A percentile compares a stretch with the other conserved stretches of the same genome.
phyloP scores from a whole-genome alignment of 2,113 vertebrate species.

The Pogonocichla stellata region DNA sequence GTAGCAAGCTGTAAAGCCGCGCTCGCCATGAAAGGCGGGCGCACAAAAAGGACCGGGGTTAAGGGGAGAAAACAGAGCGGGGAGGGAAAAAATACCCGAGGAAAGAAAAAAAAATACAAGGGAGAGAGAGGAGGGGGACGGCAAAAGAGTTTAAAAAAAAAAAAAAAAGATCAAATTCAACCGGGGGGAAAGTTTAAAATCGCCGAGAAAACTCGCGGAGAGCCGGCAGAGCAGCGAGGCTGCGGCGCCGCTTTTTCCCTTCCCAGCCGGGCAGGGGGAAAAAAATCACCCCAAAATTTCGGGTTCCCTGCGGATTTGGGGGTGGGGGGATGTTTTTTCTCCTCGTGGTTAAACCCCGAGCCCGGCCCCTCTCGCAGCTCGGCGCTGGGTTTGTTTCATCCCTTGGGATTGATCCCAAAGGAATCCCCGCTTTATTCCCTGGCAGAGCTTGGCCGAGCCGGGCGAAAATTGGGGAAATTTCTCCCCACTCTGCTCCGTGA shows the following conservation, averaged over 20 bases:
- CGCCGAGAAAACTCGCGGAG: neutral
- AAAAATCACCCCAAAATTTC: neutral
- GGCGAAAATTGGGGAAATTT: neutral
- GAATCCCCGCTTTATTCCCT: neutral
- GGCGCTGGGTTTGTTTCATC: neutral
- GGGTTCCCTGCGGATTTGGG: neutral
- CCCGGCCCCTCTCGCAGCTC: neutral
- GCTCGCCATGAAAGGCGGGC: constrained; percentile 1
- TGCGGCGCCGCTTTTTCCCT: neutral
- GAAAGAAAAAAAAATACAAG: neutral
- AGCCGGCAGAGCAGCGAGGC: neutral
- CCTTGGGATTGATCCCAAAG: neutral
- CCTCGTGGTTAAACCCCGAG: neutral
- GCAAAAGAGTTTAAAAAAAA: neutral
- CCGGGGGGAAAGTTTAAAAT: neutral
- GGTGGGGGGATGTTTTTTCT: neutral
- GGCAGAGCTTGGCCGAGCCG: neutral
- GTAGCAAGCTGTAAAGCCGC: constrained; percentile 56
- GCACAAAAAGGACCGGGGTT: neutral
- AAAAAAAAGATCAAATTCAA: neutral
- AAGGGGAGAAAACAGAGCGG: constrained; percentile 24
- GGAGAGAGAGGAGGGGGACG: neutral
- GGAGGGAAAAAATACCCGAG: neutral
- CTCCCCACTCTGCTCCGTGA: neutral
- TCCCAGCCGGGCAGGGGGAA: neutral